Conservation (phyloP, 2,113 vertebrate species). For the Rynchops niger region DNA sequence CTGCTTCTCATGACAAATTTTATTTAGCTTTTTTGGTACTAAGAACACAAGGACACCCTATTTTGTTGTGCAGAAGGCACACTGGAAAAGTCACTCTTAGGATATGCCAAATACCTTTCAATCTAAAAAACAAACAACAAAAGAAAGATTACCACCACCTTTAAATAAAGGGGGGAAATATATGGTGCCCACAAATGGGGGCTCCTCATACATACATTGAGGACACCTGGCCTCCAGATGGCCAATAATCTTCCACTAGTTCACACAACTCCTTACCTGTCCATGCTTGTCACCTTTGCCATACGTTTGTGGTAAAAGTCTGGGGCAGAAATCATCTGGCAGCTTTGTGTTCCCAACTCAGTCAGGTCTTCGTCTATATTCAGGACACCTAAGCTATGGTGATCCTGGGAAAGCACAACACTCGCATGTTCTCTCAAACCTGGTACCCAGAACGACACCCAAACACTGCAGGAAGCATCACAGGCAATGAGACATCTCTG, state of each 20-base stretch:
- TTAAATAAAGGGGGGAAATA: background rate
- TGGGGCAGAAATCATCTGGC: background rate
- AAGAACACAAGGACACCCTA: background rate
- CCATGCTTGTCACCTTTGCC: background rate
- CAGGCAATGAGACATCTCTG: background rate
- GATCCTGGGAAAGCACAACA: background rate
- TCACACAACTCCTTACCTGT: background rate
- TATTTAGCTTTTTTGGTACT: background rate
- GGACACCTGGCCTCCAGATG: background rate
- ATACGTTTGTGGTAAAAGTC: background rate
- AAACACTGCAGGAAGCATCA: fast-evolving
- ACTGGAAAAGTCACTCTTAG: background rate
- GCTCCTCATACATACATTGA: fast-evolving
- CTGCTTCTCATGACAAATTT: background rate
- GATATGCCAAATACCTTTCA: background rate
- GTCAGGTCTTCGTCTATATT: background rate
- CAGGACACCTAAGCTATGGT: background rate
- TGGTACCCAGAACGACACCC: background rate
- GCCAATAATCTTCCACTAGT: background rate
- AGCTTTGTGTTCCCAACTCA: fast-evolving
- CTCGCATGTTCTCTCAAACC: background rate
- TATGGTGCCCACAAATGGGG: background rate
- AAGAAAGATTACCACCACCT: background rate
- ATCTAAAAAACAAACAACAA: background rate
- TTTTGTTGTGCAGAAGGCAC: background rate